phyloP scores from a whole-genome alignment of 2,797 vertebrate species.

The Coregonus suidteri region DNA sequence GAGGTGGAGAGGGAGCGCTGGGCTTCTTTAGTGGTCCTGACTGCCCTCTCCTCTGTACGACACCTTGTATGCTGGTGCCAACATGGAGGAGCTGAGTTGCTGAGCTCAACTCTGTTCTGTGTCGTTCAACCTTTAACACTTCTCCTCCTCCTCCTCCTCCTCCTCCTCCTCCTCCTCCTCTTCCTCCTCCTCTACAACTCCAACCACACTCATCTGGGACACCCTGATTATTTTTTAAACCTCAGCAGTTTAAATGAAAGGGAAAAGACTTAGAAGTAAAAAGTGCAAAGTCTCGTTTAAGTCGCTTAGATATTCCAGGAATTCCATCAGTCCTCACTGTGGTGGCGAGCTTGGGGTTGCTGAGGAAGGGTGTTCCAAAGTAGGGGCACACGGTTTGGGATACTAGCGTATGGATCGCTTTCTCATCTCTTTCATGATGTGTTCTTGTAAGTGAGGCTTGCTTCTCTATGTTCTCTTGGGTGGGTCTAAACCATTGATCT shows the following conservation, averaged over 20 bases:
- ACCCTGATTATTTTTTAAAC: constrained; percentile 51
- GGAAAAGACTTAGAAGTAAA: constrained; percentile 23
- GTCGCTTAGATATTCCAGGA: constrained; percentile 56
- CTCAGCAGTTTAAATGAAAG: constrained; percentile 29
- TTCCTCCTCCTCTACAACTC: background rate
- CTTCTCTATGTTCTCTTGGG: background rate
- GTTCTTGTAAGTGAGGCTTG: background rate
- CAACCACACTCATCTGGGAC: constrained; percentile 24
- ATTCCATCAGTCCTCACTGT: constrained; percentile 42
- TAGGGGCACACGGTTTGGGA: constrained; percentile 16
- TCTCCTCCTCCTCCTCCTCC: constrained; percentile 8
- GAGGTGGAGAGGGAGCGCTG: constrained; percentile 29
- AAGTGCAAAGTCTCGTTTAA: constrained; percentile 56
- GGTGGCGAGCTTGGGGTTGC: constrained; percentile 2
- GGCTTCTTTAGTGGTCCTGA: background rate
- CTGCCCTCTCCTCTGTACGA: background rate
- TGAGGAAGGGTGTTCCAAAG: constrained; percentile 26
- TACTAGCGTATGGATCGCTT: background rate
- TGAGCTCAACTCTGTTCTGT: background rate
- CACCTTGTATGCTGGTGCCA: background rate
- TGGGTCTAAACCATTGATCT: too few species aligned
- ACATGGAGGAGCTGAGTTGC: constrained; percentile 27
- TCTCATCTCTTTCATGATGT: background rate
- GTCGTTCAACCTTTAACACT: constrained; percentile 14
- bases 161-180: background rate